These are phyloP conservation scores for Ciconia stormi DNA, from an alignment of 2,113 vertebrate species.

Conservation along the genomic window DNA sequence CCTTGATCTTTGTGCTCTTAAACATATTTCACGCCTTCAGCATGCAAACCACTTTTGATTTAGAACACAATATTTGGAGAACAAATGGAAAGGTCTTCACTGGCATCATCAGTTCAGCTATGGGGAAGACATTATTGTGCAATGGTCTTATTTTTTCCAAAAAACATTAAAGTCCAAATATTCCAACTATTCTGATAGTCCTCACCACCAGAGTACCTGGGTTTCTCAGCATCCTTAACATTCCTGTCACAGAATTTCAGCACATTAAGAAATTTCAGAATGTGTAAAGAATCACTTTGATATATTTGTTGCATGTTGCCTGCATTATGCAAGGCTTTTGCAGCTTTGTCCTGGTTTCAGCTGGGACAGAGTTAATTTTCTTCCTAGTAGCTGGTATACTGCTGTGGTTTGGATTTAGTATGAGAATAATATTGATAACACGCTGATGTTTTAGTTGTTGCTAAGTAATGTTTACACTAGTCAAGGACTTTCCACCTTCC, in stretches of 20 bases:
- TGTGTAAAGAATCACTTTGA: background rate
- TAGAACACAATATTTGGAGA: background rate
- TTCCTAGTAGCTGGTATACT: no score
- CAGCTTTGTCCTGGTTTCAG: no score
- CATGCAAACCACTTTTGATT: background rate
- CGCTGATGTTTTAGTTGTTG: no score
- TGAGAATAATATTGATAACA: no score
- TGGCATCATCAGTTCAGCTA: background rate
- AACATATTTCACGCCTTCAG: background rate
- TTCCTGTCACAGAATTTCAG: background rate
- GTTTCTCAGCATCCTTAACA: background rate
- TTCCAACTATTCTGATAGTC: background rate
- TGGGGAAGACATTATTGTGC: accelerated
- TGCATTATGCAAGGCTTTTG: background rate
- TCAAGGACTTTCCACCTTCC: no score
- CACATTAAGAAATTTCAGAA: background rate
- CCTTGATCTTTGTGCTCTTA: background rate
- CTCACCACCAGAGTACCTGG: background rate
- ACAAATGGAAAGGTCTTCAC: background rate
- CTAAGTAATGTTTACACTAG: no score
- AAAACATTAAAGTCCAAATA: background rate
- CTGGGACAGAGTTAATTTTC: no score
- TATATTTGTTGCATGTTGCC: background rate
- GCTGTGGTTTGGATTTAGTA: no score
- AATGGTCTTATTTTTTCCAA: background rate